Percentiles rank a stretch among this genome's conserved stretches.
Evolutionary conservation across 2,797 vertebrate genomes (phyloP).

Genomic region (Myotis pilosus): DNA sequence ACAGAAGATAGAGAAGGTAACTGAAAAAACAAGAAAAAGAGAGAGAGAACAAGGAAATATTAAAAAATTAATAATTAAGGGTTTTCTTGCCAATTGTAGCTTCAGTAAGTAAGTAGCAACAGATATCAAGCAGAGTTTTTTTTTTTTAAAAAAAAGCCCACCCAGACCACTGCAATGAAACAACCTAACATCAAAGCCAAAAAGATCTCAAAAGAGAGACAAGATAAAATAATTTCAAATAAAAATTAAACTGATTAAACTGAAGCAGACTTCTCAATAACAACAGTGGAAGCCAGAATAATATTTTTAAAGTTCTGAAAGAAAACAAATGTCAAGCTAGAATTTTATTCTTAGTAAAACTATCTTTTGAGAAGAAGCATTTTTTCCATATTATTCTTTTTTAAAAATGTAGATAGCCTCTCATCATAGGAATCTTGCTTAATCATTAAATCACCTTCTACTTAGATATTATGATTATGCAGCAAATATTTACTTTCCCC

Average conservation of each 20-base stretch:
- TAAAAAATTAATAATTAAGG: background rate
- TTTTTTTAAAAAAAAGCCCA: background rate
- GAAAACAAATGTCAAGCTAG: background rate
- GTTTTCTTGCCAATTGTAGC: background rate
- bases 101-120: background rate
- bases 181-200: background rate
- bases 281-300: background rate
- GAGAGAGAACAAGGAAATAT: background rate
- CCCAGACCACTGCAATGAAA: background rate
- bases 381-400: background rate
- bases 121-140: background rate
- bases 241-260: background rate
- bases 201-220: background rate
- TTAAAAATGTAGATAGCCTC: background rate
- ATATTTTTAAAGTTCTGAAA: background rate
- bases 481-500: background rate
- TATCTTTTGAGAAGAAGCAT: background rate
- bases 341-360: slow-evolving; percentile 14
- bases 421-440: background rate
- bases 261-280: background rate
- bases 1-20: background rate
- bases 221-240: background rate
- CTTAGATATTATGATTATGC: background rate
- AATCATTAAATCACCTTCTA: background rate
- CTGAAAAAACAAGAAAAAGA: background rate